Evolutionary conservation across 2,113 vertebrate genomes (phyloP), one percentile per base, ranked within the genome.

Genomic region (Myrmophylax atrothorax): DNA sequence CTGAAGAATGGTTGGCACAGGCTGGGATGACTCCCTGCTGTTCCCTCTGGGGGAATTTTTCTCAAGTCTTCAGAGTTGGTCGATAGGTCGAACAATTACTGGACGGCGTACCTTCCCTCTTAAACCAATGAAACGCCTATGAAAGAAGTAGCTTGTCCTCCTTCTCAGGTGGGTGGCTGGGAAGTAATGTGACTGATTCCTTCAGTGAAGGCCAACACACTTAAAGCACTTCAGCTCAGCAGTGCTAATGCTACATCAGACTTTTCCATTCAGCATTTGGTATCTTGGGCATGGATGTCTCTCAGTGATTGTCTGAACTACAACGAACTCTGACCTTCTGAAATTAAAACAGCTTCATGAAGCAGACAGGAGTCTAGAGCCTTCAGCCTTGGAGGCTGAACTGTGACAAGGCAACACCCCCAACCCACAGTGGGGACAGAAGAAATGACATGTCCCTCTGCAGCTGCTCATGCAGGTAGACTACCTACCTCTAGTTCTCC

Each of bases 231-330:
- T 72, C 40, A 87, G 42, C 42, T 87, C 44, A 50, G 49, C 40
- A 23, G 5, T 49, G 56, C 4, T 58, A 14, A 14, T 49, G 31
- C 64, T 66, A 7, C 20, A 19, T 19, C 26, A 33, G 40, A 8
- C 29, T 70, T 86, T 84, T 50, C 25, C 17, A 28, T 59, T 77
- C 25, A 46, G 17, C 15, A 25, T 63, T 73, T 80, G 35, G 13
- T 53, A 14, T 53, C 12, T 33, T 0, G 0, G 38, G 8, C 19
- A 58, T 0, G 0, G 58, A 53, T 18, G 14, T 10, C 2, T 40
- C 22, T 56, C 38, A 23, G 52, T 46, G 35, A 35, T 25, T 14
- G 68, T 26, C 23, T 58, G 47, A 83, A 75, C 62, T 84, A 33
- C 24, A 84, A 58, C 7, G 63, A 70, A 63, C 26, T 60, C 38